Evolutionary conservation across 2,113 vertebrate species (phyloP).

Genomic region (Pseudolaguvia tuberculata): DNA sequence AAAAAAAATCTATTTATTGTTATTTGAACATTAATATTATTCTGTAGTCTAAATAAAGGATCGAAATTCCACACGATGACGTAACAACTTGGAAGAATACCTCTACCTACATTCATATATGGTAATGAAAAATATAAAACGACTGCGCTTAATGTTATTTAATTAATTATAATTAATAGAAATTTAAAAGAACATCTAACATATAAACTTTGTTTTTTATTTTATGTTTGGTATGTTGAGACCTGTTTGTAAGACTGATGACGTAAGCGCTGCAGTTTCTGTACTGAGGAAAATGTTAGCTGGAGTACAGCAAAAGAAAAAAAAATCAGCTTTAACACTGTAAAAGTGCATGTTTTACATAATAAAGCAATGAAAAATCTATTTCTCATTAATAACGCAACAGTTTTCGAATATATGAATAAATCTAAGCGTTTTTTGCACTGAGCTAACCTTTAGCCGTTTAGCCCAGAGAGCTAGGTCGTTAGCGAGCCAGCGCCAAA

Average conservation of each 20-base stretch:
- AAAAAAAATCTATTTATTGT: too few relatives aligned
- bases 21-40: too few relatives aligned
- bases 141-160: too few relatives aligned
- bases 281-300: constrained; percentile 3
- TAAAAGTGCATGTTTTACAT: neutral
- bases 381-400: too few relatives aligned
- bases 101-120: constrained; percentile 3
- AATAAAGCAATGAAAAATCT: neutral
- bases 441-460: neutral
- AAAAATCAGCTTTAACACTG: neutral
- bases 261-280: constrained; percentile 30
- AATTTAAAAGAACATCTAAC: too few relatives aligned
- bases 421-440: neutral
- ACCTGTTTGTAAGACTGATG: constrained; percentile 13
- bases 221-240: neutral
- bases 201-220: too few relatives aligned
- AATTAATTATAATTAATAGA: too few relatives aligned
- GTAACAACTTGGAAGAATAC: neutral
- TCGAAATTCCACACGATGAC: neutral
- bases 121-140: neutral
- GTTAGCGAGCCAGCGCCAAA: neutral
- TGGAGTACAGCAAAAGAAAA: neutral
- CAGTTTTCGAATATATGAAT: neutral
- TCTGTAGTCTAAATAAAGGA: too few relatives aligned
- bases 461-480: constrained; percentile 1